Percentiles rank a stretch among this genome's conserved stretches.
Evolutionary conservation across 2,797 vertebrate genomes (phyloP).

Genomic region (Neosilurus mollespiculum): DNA sequence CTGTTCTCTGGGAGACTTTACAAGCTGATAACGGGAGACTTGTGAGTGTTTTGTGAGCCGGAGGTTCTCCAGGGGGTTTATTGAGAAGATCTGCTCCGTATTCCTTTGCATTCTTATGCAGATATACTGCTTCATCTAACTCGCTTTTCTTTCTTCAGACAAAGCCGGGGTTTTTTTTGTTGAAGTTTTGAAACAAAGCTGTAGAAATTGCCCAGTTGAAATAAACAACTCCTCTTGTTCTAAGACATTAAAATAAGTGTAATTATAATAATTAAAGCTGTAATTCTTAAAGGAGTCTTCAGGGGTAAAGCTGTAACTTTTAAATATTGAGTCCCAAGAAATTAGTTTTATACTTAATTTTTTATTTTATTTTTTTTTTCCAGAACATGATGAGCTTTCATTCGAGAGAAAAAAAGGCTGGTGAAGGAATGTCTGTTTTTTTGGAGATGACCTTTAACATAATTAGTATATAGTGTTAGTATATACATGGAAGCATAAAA

Average conservation of each 20-base stretch:
- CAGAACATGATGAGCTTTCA: no score
- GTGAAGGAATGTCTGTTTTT: not conserved
- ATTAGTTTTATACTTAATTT: no score
- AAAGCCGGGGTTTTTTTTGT: not conserved
- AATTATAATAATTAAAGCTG: not conserved
- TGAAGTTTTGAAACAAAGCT: not conserved
- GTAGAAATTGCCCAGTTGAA: not conserved
- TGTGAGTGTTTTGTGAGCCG: not conserved
- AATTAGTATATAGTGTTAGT: no score
- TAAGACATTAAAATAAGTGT: not conserved
- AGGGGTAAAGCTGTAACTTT: not conserved
- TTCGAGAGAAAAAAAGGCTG: not conserved
- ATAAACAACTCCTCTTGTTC: not conserved
- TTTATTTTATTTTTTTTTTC: no score
- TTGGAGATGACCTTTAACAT: not conserved
- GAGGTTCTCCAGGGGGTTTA: constrained; percentile 13
- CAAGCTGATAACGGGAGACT: constrained; percentile 22
- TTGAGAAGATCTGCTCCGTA: constrained; percentile 6
- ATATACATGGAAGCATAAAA: no score
- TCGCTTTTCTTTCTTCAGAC: not conserved
- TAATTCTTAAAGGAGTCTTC: not conserved
- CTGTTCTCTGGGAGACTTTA: constrained; percentile 12
- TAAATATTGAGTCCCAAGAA: no score
- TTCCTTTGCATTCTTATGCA: constrained; percentile 13
- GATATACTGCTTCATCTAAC: not conserved